Evolutionary conservation across 2,797 vertebrate species (phyloP), one percentile per base, ranked within the genome.

Genomic region (Phoxinus dragarum): DNA sequence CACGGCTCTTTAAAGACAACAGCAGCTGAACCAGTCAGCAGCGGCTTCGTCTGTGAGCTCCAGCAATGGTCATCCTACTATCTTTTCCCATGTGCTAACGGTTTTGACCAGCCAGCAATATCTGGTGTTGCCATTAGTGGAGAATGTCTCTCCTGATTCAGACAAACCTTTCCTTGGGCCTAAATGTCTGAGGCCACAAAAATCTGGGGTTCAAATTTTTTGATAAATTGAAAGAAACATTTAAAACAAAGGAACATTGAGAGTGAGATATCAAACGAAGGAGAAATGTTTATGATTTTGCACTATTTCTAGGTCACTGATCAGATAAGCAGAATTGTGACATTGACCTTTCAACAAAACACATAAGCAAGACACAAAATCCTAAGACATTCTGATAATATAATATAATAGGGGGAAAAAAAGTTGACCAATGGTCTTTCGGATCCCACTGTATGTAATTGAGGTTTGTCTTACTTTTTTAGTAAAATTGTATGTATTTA

Each of bases 241-340:
- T 75, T 3, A 52, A 74, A 92, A 92, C 87, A 88, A 27, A 61
- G 86, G 88, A 88, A 77, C 88, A 94, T 91, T 91, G 93, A 93
- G 89, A 93, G 90, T 91, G 93, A 93, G 89, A 93, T 90, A 90
- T 90, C 91, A 92, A 90, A 90, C 88, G 89, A 88, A 88, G 91
- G 91, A 89, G 88, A 82, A 80, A n/a, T 31, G 88, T 72, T 84
- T 85, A 74, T 82, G 23, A 72, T 44, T 72, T 16, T 8, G 23
- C 23, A 27, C 69, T 27, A 27, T 54, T 7, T 75, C 19, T 54
- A 54, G 5, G 21, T 54, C 49, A 61, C n/a, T 27, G 27, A 61
- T 61, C 10, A 61, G 27, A 61, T 61, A 61, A 12, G n/a, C 23
- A 52, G 9, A 75, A 74, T 6, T 21, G 72, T 74, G 17, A 52